Evolutionary conservation across 2,113 vertebrate species (phyloP).

Genomic region (Nicator chloris): DNA sequence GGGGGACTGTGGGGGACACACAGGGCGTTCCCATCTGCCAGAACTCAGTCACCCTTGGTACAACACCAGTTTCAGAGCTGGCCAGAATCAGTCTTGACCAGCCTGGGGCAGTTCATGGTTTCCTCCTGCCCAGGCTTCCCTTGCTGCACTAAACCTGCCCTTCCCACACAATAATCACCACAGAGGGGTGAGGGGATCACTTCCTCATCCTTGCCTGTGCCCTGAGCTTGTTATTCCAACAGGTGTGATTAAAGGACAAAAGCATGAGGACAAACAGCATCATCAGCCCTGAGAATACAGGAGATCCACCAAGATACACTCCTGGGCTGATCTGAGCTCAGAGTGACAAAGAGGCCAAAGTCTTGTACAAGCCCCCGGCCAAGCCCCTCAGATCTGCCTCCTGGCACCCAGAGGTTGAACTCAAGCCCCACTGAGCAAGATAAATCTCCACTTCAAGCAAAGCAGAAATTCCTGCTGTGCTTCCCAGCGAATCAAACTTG

Average conservation of each 20-base stretch:
- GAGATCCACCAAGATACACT: neutral
- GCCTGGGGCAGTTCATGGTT: neutral
- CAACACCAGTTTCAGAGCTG: accelerated
- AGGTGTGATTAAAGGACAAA: neutral
- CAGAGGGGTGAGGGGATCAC: accelerated
- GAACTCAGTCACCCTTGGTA: accelerated
- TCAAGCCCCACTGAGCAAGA: neutral
- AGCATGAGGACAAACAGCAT: neutral
- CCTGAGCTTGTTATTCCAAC: accelerated
- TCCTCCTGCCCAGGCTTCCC: neutral
- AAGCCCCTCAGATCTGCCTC: neutral
- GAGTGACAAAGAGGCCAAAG: accelerated
- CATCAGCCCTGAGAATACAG: neutral
- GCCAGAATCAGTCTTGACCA: neutral
- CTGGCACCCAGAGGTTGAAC: neutral
- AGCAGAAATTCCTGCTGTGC: neutral
- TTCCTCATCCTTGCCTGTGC: neutral
- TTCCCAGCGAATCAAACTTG: neutral
- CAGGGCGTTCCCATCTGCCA: neutral
- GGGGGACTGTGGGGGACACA: no score
- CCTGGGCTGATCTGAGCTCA: neutral
- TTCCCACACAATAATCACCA: neutral
- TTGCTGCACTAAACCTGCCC: neutral
- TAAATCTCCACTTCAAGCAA: neutral
- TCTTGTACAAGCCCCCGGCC: neutral